A percentile compares a stretch with the other conserved stretches of the same genome.
These are phyloP conservation scores for Ormyrus nitidulus DNA, from an alignment of 2,888 invertebrate species.

Conservation along the genomic window DNA sequence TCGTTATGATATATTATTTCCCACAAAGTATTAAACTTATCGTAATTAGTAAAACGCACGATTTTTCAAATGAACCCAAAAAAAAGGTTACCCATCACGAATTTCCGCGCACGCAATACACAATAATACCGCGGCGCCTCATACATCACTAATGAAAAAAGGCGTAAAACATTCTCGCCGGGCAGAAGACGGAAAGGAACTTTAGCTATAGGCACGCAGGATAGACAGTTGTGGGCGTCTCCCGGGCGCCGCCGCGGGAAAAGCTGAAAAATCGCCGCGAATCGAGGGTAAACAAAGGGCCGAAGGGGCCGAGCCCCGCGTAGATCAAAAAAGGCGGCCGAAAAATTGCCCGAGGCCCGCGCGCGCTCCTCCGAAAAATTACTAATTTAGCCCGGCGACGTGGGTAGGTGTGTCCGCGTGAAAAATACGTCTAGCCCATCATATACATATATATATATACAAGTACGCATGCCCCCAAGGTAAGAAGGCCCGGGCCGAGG, in stretches of 20 bases:
- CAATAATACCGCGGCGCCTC: too few relatives aligned
- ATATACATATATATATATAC: too few relatives aligned
- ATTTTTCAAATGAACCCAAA: too few relatives aligned
- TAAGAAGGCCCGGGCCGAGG: too few relatives aligned
- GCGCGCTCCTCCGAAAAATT: conserved; percentile 5
- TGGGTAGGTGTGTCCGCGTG: conserved; percentile 46
- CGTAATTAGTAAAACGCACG: too few relatives aligned
- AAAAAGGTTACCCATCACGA: too few relatives aligned
- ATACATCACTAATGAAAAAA: too few relatives aligned
- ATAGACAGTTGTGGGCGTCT: not conserved
- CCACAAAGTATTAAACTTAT: too few relatives aligned
- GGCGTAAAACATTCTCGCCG: too few relatives aligned
- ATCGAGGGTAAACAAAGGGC: conserved; percentile 10
- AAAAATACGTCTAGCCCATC: conserved; percentile 35
- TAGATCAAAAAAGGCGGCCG: conserved; percentile 2
- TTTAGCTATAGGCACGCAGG: not conserved
- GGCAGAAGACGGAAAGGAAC: not conserved
- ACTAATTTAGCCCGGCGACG: conserved; percentile 34
- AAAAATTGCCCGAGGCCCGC: not conserved
- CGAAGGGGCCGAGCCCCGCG: not conserved
- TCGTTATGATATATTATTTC: too few relatives aligned
- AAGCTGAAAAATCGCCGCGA: conserved; percentile 36
- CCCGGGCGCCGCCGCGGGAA: not conserved
- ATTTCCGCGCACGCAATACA: too few relatives aligned
- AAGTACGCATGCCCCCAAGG: too few relatives aligned